A percentile compares a stretch with the other conserved stretches of the same genome.
Evolutionary conservation across 2,113 vertebrate genomes (phyloP).

Genomic region (Myrmecobius fasciatus): DNA sequence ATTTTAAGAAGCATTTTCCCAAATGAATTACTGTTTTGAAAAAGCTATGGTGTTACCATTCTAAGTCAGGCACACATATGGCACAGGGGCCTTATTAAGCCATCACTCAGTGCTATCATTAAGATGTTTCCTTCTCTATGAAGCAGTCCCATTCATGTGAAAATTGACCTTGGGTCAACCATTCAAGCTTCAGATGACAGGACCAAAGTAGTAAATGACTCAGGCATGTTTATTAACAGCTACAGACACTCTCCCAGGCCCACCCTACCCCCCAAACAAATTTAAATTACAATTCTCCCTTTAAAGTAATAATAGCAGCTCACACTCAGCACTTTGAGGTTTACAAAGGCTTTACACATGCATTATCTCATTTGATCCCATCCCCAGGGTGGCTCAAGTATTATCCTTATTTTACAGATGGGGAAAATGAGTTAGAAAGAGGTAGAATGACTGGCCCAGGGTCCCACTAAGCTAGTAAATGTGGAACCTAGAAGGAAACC

Average conservation of each 20-base stretch:
- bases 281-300: slow-evolving; percentile 28
- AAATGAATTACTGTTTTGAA: slow-evolving; percentile 37
- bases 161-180: slow-evolving; percentile 46
- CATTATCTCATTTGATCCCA: neutral
- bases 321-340: neutral
- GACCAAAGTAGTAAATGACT: slow-evolving; percentile 33
- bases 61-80: neutral
- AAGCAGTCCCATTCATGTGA: neutral
- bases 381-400: neutral
- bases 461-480: neutral
- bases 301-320: neutral
- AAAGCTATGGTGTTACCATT: neutral
- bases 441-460: neutral
- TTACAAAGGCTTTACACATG: neutral
- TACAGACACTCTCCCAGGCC: slow-evolving; percentile 18
- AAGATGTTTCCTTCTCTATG: slow-evolving; percentile 19
- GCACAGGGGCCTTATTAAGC: neutral
- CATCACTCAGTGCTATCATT: slow-evolving; percentile 24
- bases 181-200: slow-evolving; percentile 15
- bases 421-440: neutral
- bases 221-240: neutral
- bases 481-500: neutral
- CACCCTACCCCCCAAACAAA: neutral
- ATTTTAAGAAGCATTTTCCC: slow-evolving; percentile 25
- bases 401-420: neutral